Evolutionary conservation across 2,797 vertebrate genomes (phyloP), one percentile per base, ranked within the genome.

Genomic region (Etheostoma perlongum): DNA sequence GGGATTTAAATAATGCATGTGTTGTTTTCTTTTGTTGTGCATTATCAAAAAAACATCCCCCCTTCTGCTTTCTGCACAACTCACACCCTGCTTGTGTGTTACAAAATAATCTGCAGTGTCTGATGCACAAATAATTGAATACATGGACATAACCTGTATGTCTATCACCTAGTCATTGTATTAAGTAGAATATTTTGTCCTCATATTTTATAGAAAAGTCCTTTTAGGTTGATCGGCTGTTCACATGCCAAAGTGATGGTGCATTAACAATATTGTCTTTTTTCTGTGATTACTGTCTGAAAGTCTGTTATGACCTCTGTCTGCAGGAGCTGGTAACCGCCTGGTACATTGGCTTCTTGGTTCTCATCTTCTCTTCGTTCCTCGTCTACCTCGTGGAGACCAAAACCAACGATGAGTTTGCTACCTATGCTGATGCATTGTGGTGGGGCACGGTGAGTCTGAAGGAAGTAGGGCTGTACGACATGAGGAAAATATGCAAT

Each of bases 281-380:
- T 63, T 18, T 36, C 5, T 16, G n/a, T 25, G 67, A 67, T 67
- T 30, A 42, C 33, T 36, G 36, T 52, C 46, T 85, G 49, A 86
- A 46, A 6, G 36, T 58, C 16, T 1, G 14, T 65, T 76, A 49
- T 88, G 71, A 66, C 76, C 61, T 88, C 75, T 84, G 49, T 66
- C 66, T 86, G 72, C 93, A 99, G 98, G 98, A 99, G 90, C 95
- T 99, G 94, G 98, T 99, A 78, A 99, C 98, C 4, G 98, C 98
- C 85, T 99, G 98, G 98, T 99, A 99, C 95, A 99, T 99, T 83
- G 98, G 98, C 90, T 99, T 99, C 95, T 92, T 99, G 93, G 98
- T 99, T 52, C 97, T 99, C 86, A 99, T 99, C 92, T 99, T 99
- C 95, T 99, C 98, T 23, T 99, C 98, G 6, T 99, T 99, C 91